Evolutionary conservation across 2,888 invertebrate genomes (phyloP).

Genomic region (Gymnocheta viridis): DNA sequence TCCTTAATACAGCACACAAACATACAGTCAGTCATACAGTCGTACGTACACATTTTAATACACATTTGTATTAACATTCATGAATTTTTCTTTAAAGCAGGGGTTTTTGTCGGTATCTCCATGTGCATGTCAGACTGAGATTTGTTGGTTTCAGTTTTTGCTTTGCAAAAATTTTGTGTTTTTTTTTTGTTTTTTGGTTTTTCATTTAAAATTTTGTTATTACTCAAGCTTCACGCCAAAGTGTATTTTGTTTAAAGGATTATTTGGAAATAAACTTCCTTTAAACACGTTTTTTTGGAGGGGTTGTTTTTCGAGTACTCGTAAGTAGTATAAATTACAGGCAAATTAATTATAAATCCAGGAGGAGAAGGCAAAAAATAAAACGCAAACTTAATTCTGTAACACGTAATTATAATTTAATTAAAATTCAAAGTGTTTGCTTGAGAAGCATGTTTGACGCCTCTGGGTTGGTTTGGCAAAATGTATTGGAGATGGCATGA

Average conservation of each 20-base stretch:
- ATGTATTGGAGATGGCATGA: background rate
- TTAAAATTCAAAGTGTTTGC: conserved; percentile 54
- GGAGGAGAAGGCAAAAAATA: conserved; percentile 15
- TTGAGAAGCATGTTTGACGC: conserved; percentile 48
- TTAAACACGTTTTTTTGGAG: background rate
- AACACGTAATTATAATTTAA: conserved; percentile 60
- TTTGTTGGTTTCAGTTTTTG: conserved; percentile 49
- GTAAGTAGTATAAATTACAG: conserved; percentile 59
- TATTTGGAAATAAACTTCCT: conserved; percentile 48
- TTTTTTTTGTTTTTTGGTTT: background rate
- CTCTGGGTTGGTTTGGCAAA: background rate
- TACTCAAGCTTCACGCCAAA: conserved; percentile 39
- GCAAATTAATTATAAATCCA: conserved; percentile 61
- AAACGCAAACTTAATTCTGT: conserved; percentile 37
- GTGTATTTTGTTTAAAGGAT: conserved; percentile 66
- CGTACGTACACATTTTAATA: background rate
- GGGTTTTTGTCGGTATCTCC: conserved; percentile 23
- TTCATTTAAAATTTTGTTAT: conserved; percentile 10
- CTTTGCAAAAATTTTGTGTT: conserved; percentile 23
- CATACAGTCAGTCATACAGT: background rate
- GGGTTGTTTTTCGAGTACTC: conserved; percentile 26
- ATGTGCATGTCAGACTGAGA: conserved; percentile 57
- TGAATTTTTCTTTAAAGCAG: conserved; percentile 21
- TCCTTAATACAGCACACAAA: conserved; percentile 44
- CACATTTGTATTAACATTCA: conserved; percentile 3